These are phyloP conservation scores for Fundulus diaphanus DNA, from an alignment of 2,797 vertebrate species.

Conservation along the genomic window DNA sequence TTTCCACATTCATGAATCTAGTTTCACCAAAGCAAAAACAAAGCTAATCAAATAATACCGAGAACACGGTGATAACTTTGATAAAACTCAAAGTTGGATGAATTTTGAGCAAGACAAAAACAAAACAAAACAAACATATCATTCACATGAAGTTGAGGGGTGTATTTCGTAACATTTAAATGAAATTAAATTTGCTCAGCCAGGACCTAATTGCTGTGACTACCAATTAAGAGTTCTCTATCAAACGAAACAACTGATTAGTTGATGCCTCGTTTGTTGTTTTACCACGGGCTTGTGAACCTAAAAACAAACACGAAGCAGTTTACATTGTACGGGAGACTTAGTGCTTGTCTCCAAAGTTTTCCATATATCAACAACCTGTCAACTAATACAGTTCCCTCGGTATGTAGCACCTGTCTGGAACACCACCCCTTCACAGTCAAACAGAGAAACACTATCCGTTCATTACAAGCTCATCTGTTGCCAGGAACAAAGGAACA, in stretches of 20 bases:
- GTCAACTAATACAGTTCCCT: conserved; percentile 20
- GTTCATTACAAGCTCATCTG: conserved; percentile 76
- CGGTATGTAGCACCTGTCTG: conserved; percentile 55
- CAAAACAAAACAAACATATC: neutral
- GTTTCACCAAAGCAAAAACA: neutral
- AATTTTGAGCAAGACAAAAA: neutral
- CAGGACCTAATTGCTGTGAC: neutral
- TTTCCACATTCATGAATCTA: neutral
- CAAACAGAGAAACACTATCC: conserved; percentile 56
- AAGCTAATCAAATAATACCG: neutral
- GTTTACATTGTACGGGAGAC: neutral
- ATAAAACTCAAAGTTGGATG: neutral
- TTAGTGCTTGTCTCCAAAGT: too few relatives aligned
- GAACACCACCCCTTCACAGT: conserved; percentile 31
- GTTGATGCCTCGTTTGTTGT: neutral
- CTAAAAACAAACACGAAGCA: neutral
- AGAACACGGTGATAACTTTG: neutral
- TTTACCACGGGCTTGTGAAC: neutral
- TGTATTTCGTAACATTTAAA: neutral
- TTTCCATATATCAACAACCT: neutral
- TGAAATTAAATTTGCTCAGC: neutral
- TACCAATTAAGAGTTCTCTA: neutral
- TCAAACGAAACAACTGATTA: neutral
- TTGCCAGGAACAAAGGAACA: conserved; percentile 67
- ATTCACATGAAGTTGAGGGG: neutral